Percentiles rank a stretch among this genome's conserved stretches.
phyloP scores from a whole-genome alignment of 2,888 invertebrate species.

The Entomobrya proxima region DNA sequence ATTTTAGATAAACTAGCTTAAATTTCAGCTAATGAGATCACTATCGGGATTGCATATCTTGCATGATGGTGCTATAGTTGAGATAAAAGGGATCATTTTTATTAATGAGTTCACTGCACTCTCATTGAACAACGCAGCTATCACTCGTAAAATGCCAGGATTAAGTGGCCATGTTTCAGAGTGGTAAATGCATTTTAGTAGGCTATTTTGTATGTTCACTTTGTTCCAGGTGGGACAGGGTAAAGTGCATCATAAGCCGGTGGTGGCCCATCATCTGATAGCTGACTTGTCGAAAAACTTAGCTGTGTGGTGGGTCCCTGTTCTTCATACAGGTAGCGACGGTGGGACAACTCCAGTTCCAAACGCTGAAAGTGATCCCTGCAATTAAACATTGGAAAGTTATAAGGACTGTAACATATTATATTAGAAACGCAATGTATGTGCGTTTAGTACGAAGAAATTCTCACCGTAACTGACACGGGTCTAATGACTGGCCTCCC shows the following conservation, averaged over 20 bases:
- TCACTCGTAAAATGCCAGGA: neutral
- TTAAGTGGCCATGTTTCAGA: too few relatives aligned
- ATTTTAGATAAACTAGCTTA: neutral
- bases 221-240: constrained; percentile 34
- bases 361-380: constrained; percentile 53
- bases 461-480: constrained; percentile 47
- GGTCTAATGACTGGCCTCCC: neutral
- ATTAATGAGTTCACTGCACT: constrained; percentile 38
- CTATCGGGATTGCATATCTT: neutral
- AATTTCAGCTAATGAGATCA: constrained; percentile 37
- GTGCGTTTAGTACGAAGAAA: neutral
- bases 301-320: constrained; percentile 20
- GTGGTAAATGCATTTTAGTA: neutral
- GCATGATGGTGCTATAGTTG: neutral
- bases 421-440: neutral
- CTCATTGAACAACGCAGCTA: neutral
- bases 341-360: constrained; percentile 41
- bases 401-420: neutral
- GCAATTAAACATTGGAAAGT: neutral
- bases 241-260: constrained; percentile 64
- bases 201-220: neutral
- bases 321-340: constrained; percentile 24
- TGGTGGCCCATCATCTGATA: constrained; percentile 38
- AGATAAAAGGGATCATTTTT: neutral
- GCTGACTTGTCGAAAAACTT: neutral